Evolutionary conservation across 1,140 invertebrate genomes (phyloP).

Genomic region (Xylocopa sonorina): DNA sequence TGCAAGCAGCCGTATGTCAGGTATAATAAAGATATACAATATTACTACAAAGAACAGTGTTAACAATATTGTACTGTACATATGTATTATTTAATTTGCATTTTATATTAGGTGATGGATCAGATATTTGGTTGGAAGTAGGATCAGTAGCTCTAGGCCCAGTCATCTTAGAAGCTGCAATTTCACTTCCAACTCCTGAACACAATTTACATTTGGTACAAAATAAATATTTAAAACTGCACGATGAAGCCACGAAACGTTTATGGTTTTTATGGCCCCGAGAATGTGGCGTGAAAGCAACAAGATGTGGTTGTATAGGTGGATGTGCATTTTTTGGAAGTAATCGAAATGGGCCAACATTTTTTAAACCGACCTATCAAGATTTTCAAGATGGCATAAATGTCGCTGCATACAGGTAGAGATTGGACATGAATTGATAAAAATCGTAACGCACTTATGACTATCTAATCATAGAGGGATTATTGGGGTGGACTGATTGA

Average conservation of each 20-base stretch:
- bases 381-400: slow-evolving; percentile 92
- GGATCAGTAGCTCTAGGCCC: slow-evolving; percentile 95
- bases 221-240: slow-evolving; percentile 90
- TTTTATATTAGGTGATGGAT: slow-evolving; percentile 77
- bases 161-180: slow-evolving; percentile 95
- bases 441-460: too few species aligned
- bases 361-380: slow-evolving; percentile 92
- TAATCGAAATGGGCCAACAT: slow-evolving; percentile 92
- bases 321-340: slow-evolving; percentile 97
- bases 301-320: slow-evolving; percentile 97
- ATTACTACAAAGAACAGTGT: background rate
- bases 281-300: slow-evolving; percentile 83
- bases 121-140: slow-evolving; percentile 95
- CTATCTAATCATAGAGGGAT: too few species aligned
- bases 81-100: background rate
- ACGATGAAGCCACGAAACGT: slow-evolving; percentile 93
- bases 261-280: slow-evolving; percentile 97
- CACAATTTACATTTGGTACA: slow-evolving; percentile 90
- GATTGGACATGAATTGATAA: slow-evolving; percentile 4
- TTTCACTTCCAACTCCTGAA: slow-evolving; percentile 88
- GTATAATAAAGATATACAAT: slow-evolving; percentile 49
- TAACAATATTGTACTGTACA: background rate
- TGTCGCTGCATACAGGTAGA: slow-evolving; percentile 88
- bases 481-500: too few species aligned
- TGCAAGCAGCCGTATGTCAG: slow-evolving; percentile 75